A percentile compares a stretch with the other conserved stretches of the same genome.
Conservation (phyloP, 2,797 vertebrate species). For the Lithobates pipiens region DNA sequence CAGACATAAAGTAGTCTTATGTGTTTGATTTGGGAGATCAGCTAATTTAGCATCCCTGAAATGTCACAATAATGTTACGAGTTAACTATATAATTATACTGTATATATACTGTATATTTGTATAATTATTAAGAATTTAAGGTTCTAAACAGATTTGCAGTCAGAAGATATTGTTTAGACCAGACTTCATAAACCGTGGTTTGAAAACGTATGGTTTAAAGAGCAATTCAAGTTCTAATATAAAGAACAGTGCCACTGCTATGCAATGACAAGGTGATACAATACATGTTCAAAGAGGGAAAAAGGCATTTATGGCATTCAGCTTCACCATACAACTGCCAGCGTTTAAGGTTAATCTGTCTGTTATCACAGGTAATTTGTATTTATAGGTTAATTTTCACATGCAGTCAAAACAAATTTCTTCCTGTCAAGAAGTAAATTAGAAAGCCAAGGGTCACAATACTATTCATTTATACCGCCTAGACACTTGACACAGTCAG, state of each 20-base stretch:
- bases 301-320: not conserved
- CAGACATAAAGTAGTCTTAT: too few relatives aligned
- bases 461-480: conserved; percentile 30
- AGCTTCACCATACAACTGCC: not conserved
- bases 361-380: conserved; percentile 55
- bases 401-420: conserved; percentile 45
- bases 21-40: too few relatives aligned
- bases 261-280: not conserved
- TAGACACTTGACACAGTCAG: conserved; percentile 40
- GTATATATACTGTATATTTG: too few relatives aligned
- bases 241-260: not conserved
- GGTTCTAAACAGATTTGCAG: too few relatives aligned
- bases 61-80: too few relatives aligned
- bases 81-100: too few relatives aligned
- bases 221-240: too few relatives aligned
- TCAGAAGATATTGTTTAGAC: too few relatives aligned
- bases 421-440: conserved; percentile 56
- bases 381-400: conserved; percentile 50
- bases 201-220: too few relatives aligned
- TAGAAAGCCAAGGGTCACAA: conserved; percentile 54
- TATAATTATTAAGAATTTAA: too few relatives aligned
- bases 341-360: conserved; percentile 46
- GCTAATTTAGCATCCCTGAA: too few relatives aligned
- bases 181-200: too few relatives aligned
- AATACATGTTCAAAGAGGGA: not conserved